These are phyloP conservation scores for Distichodus sexfasciatus DNA, from an alignment of 2,797 vertebrate species.

Conservation along the genomic window DNA sequence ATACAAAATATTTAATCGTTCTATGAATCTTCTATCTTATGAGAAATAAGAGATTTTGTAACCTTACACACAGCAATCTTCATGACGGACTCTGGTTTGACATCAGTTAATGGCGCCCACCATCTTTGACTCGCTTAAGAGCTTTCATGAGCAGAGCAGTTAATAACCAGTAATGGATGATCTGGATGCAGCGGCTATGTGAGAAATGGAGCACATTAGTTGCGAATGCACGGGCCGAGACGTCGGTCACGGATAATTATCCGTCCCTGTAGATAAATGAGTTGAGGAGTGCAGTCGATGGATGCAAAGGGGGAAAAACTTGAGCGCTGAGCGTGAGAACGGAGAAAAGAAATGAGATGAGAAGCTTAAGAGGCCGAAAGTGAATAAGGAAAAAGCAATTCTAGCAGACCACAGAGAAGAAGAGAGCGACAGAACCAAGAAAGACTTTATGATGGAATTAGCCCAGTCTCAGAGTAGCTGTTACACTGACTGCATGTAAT, in stretches of 20 bases:
- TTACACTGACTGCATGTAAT: slow-evolving; percentile 21
- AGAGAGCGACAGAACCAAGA: not conserved
- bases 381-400: too few relatives aligned
- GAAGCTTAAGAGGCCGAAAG: too few relatives aligned
- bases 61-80: too few relatives aligned
- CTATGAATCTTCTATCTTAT: too few relatives aligned
- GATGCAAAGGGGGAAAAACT: not conserved
- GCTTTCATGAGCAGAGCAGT: not conserved
- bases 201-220: not conserved
- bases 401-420: not conserved
- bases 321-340: not conserved
- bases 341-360: too few relatives aligned
- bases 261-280: not conserved
- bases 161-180: not conserved
- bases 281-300: not conserved
- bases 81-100: not conserved
- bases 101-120: not conserved
- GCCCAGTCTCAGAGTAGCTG: not conserved
- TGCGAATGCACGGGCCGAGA: not conserved
- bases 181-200: not conserved
- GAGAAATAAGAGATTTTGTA: too few relatives aligned
- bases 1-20: too few relatives aligned
- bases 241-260: not conserved
- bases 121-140: not conserved
- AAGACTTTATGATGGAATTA: not conserved